phyloP scores from a whole-genome alignment of 2,113 vertebrate species.

The Ctenodactylus gundi region DNA sequence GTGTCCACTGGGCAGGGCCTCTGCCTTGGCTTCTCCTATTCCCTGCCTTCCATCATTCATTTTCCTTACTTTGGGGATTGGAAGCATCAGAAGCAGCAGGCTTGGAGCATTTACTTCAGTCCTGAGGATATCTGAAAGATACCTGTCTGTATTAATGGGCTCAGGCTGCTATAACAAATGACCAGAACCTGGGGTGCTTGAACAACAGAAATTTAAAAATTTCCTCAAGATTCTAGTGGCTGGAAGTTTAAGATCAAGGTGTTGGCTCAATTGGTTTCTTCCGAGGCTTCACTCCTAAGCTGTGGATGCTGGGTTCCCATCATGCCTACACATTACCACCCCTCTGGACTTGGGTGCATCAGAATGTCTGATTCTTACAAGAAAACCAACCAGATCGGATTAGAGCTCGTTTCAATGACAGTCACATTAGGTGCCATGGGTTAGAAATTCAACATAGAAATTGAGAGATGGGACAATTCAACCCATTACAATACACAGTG shows the following conservation, averaged over 20 bases:
- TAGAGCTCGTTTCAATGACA: not conserved
- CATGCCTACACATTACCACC: not conserved
- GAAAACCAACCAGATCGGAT: not conserved
- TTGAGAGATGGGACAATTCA: not conserved
- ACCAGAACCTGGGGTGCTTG: not conserved
- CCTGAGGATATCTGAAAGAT: not conserved
- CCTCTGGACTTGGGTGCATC: not conserved
- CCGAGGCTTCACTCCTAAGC: no score
- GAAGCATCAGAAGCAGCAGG: not conserved
- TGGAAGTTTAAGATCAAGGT: not conserved
- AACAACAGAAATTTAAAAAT: not conserved
- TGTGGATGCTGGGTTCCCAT: not conserved
- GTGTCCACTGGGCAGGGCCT: not conserved
- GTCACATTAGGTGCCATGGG: not conserved
- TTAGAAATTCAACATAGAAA: not conserved
- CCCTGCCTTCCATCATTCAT: not conserved
- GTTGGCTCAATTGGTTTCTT: not conserved
- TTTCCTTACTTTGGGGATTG: not conserved
- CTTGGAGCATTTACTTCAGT: not conserved
- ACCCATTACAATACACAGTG: not conserved
- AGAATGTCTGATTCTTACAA: not conserved
- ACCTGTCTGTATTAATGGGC: not conserved
- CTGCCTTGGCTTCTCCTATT: not conserved
- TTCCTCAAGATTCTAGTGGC: not conserved
- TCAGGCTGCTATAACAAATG: not conserved